Percentiles rank a stretch among this genome's conserved stretches.
phyloP scores from a whole-genome alignment of 2,888 invertebrate species.

The Stenodema calcarata region DNA sequence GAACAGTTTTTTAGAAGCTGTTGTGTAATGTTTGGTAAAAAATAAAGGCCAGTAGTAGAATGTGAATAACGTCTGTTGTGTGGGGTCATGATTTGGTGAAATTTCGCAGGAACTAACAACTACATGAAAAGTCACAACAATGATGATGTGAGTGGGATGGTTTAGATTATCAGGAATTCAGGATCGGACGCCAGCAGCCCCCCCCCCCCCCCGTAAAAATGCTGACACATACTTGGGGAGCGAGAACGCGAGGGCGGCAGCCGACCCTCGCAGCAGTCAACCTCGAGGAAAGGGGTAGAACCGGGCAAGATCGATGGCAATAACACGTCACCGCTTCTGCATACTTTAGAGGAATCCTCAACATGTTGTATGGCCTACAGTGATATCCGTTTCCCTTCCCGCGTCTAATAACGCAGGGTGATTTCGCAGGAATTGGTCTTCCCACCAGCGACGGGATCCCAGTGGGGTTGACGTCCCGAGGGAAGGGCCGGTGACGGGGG shows the following conservation, averaged over 20 bases:
- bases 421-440: neutral
- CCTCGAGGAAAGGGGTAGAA: neutral
- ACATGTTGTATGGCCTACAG: neutral
- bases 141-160: neutral
- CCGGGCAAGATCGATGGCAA: constrained; percentile 15
- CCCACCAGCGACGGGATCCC: neutral
- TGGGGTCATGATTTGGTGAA: too few species aligned
- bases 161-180: neutral
- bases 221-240: neutral
- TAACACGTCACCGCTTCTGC: constrained; percentile 13
- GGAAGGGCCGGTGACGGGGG: neutral
- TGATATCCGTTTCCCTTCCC: neutral
- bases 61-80: too few species aligned
- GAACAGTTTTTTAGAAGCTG: too few species aligned
- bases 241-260: neutral
- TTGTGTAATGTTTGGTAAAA: too few species aligned
- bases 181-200: neutral
- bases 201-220: neutral
- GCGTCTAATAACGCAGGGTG: neutral
- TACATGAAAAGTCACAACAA: too few species aligned
- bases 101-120: too few species aligned
- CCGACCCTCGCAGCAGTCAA: neutral
- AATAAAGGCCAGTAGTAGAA: too few species aligned
- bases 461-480: neutral
- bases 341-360: neutral